These are phyloP conservation scores for Pomatostomus ruficeps DNA, from an alignment of 2,113 vertebrate genomes.

Conservation along the genomic window DNA sequence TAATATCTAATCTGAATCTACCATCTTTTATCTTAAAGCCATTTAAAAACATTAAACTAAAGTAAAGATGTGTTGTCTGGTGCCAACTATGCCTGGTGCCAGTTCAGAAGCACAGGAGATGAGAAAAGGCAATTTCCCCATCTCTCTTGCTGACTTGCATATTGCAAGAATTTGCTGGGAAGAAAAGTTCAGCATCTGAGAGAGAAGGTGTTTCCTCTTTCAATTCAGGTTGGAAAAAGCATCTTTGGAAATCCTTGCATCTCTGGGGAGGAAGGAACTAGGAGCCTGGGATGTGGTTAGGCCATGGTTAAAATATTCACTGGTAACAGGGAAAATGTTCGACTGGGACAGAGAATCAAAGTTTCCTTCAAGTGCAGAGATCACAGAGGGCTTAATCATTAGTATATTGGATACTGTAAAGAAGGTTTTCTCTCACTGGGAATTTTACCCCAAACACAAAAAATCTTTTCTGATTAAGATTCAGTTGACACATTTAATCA, in stretches of 20 bases:
- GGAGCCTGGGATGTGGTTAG: background rate
- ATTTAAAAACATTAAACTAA: background rate
- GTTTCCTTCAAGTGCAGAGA: background rate
- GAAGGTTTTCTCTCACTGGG: background rate
- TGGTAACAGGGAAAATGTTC: background rate
- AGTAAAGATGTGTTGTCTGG: background rate
- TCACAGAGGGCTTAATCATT: background rate
- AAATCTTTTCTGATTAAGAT: background rate
- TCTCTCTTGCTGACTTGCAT: background rate
- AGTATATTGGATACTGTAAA: background rate
- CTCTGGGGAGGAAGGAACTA: background rate
- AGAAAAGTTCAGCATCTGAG: background rate
- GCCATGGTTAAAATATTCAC: background rate
- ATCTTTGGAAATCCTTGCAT: background rate
- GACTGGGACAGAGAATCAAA: background rate
- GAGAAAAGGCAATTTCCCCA: background rate
- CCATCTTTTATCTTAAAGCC: background rate
- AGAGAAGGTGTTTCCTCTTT: background rate
- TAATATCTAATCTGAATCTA: background rate
- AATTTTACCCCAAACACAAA: background rate
- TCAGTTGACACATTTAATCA: background rate
- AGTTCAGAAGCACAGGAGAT: background rate
- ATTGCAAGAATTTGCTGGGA: background rate
- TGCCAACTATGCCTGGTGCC: background rate
- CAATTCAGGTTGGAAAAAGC: background rate